Base-by-base conservation (phyloP, 2,888 invertebrate species). In the Erebia epiphron region DNA sequence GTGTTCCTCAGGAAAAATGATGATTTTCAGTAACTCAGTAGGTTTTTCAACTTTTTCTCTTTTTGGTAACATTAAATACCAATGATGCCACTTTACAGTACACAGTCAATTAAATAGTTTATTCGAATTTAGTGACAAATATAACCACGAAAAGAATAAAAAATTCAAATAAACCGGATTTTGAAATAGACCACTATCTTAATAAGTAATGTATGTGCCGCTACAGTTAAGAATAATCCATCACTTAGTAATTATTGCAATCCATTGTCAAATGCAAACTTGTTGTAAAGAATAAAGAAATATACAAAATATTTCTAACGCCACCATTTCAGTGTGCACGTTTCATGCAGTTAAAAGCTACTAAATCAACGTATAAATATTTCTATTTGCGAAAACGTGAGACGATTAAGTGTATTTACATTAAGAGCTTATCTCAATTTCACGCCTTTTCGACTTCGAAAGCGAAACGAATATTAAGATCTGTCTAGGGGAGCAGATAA, bases 391-490 rank as follows among this genome's bases (percentile, higher is more conserved):
- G 56, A 61, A 41, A 70, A 64, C 2, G 49, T 68, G 64, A 68
- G 61, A 62, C 71, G 67, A 69, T 69, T 67, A 70, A 67, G 57
- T 60, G 63, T 69, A 57, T 57, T 69, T 65, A 71, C 62, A 68
- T 82, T 75, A 77, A 77, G 77, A 82, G 83, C 83, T 87, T 88
- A 88, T 89, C 86, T 82, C 81, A 88, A 88, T 89, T 89, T 88
- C 84, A 86, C 87, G 88, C 87, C 78, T 82, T 84, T 83, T 78
- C 80, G 82, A 82, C 79, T 86, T 78, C 81, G 83, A 88, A 88
- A 87, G 86, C 81, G 82, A 80, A 81, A 81, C 82, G 86, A 86
- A 78, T 84, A 86, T 88, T 88, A 54, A 84, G 86, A 89, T 88
- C 86, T 85, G 86, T 83, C 86, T 83, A 82, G 80, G 77, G 83